Base-by-base conservation (phyloP, 2,888 invertebrate species). In the Sarcophaga carnaria region DNA sequence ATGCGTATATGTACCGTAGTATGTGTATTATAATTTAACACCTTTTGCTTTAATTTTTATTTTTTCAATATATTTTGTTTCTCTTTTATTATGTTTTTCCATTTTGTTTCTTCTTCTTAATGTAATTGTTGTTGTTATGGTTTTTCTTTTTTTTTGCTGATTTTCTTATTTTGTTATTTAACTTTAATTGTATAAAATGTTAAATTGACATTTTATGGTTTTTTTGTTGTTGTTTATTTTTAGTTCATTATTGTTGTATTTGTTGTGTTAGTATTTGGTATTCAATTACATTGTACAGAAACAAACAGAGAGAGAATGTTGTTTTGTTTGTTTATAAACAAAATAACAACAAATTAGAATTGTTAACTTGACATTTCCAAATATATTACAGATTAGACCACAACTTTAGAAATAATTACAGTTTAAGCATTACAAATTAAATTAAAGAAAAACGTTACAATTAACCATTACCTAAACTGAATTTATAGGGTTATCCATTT, bases 141-240 rank as follows among this genome's bases (percentile, higher is more conserved):
- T n/a, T 63, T 83, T 60, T 17, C 37, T 37, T 37, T 37, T 37
- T 37, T 37, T 6, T 6, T 6, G 8, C 37, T 37, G 8, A 37
- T 37, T 37, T 37, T 37, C 10, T 37, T 37, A 10, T 10, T 37
- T 22, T 47, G 71, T 37, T 66, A 77, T 77, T 83, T 71, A 77
- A 71, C 60, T 72, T 71, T n/a, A 78, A 70, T 66, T 60, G 14
- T 37, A 2, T 37, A 27, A 85, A 67, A 81, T 82, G 69, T 60
- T 49, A 85, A 74, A 78, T 85, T 79, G 82, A 79, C 82, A 78
- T 82, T 79, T 82, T 37, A 37, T 85, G 20, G 59, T 37, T 37
- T 37, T 37, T 8, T 37, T 37, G 49, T 67, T 74, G 59, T 11
- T 37, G 10, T 37, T 37, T 37, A 20, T 20, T 10, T 67, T 49